Evolutionary conservation across 2,113 vertebrate species (phyloP).

Genomic region (Romanogobio albipinnatus): DNA sequence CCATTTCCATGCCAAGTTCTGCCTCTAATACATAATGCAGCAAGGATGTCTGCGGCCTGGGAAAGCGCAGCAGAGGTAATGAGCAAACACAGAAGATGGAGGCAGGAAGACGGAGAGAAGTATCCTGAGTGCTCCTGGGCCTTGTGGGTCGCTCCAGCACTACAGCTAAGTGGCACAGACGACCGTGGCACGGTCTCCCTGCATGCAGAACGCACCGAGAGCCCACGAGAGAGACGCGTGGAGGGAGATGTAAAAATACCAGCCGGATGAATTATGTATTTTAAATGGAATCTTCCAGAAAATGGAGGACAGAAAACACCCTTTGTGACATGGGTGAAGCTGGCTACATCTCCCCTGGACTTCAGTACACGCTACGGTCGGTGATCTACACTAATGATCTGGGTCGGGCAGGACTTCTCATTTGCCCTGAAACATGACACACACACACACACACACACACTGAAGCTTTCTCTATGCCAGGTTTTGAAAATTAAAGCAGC

Average conservation of each 20-base stretch:
- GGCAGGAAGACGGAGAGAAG: conserved; percentile 26
- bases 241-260: conserved; percentile 35
- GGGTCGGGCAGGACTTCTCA: no score
- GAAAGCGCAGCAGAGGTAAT: conserved; percentile 29
- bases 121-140: conserved; percentile 33
- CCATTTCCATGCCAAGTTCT: conserved; percentile 22
- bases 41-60: conserved; percentile 31
- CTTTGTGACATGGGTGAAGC: neutral
- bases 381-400: neutral
- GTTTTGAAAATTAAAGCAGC: no score
- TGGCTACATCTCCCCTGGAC: neutral
- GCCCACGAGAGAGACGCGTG: conserved; percentile 8
- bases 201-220: neutral
- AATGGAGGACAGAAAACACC: conserved; percentile 37
- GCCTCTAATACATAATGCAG: conserved; percentile 37
- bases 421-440: neutral
- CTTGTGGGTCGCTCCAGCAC: conserved; percentile 7
- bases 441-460: no score
- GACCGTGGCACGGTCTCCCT: neutral
- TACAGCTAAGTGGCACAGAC: neutral
- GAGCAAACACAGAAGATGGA: neutral
- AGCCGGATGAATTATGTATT: conserved; percentile 50
- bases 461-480: neutral
- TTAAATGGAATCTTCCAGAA: conserved; percentile 49
- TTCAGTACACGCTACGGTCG: neutral